Evolutionary conservation across 2,888 invertebrate genomes (phyloP).

Genomic region (Xestoiulus laeticollis): DNA sequence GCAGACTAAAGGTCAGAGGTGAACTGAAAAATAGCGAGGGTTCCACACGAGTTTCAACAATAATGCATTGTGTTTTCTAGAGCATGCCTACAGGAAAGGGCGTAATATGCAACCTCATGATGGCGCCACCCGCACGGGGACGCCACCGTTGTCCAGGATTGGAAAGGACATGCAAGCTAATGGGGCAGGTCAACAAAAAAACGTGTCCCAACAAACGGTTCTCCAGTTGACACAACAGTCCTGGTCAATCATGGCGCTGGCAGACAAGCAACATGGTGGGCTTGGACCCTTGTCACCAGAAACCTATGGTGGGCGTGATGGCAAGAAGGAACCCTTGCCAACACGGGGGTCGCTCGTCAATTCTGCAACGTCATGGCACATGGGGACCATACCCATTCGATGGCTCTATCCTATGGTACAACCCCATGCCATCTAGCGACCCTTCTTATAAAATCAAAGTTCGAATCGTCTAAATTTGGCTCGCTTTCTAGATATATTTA

Average conservation of each 20-base stretch:
- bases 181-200: constrained; percentile 35
- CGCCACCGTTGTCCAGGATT: not conserved
- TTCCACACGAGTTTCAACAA: not conserved
- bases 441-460: not conserved
- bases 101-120: not conserved
- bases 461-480: too few relatives aligned
- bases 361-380: not conserved
- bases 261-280: not conserved
- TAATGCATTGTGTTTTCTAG: not conserved
- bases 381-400: not conserved
- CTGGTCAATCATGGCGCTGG: constrained; percentile 6
- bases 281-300: not conserved
- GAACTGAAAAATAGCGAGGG: not conserved
- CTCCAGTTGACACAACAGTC: not conserved
- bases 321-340: not conserved
- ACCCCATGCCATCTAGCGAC: not conserved
- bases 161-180: not conserved
- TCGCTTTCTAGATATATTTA: too few relatives aligned
- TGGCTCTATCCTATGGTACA: not conserved
- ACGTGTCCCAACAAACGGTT: not conserved
- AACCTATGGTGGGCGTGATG: constrained; percentile 4
- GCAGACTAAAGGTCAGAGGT: not conserved
- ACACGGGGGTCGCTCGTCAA: not conserved
- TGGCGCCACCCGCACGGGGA: not conserved
- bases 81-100: not conserved